Evolutionary conservation across 2,797 vertebrate species (phyloP).

Genomic region (Phrynocephalus forsythii): DNA sequence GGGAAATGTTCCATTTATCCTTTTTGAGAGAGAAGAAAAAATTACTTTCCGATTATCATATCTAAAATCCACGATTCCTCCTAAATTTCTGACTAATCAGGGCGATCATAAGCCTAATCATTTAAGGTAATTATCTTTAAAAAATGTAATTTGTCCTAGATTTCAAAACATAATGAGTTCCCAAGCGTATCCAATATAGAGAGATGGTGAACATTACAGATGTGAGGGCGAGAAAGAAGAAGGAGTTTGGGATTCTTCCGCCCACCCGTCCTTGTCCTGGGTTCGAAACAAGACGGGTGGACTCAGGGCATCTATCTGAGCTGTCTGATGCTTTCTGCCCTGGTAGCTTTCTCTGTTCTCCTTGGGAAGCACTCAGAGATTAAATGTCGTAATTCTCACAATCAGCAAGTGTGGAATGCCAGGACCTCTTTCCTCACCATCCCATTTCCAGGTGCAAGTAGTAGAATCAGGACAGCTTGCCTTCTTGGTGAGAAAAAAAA

Average conservation of each 20-base stretch:
- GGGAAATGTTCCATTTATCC: background rate
- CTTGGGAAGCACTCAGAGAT: background rate
- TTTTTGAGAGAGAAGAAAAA: conserved; percentile 9
- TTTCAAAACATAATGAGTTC: conserved; percentile 44
- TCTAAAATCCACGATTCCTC: conserved; percentile 36
- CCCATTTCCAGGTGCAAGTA: too few species aligned
- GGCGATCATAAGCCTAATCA: conserved; percentile 43
- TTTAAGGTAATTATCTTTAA: conserved; percentile 42
- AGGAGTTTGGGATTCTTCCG: background rate
- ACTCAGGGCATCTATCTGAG: too few species aligned
- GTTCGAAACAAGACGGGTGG: too few species aligned
- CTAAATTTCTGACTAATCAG: conserved; percentile 44
- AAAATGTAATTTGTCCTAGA: conserved; percentile 45
- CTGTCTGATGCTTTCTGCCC: too few species aligned
- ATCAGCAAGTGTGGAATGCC: too few species aligned
- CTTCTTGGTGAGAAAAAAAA: background rate
- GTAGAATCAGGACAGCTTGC: background rate
- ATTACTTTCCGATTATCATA: conserved; percentile 23
- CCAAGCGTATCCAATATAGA: conserved; percentile 5
- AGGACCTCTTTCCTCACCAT: too few species aligned
- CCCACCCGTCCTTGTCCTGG: background rate
- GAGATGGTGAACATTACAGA: conserved; percentile 10
- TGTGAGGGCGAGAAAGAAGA: background rate
- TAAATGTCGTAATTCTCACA: too few species aligned
- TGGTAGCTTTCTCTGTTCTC: too few species aligned